Evolutionary conservation across 1,140 invertebrate genomes (phyloP).

Genomic region (Zaprionus camerounensis): DNA sequence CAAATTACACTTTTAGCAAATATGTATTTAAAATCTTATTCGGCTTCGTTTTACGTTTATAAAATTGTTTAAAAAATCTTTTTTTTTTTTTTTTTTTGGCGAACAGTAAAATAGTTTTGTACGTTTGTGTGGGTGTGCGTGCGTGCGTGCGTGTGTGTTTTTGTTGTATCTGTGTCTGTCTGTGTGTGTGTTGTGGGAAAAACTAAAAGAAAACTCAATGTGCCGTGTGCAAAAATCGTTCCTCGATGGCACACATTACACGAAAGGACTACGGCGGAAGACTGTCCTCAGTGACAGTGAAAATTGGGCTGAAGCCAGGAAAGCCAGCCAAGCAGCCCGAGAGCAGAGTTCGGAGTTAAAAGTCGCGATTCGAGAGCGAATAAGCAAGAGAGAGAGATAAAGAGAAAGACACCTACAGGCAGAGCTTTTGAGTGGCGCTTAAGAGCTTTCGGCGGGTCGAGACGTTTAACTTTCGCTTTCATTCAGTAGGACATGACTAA

Average conservation of each 20-base stretch:
- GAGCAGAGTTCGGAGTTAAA: slow-evolving; percentile 49
- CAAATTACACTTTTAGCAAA: slow-evolving; percentile 73
- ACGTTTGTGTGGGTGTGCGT: slow-evolving; percentile 36
- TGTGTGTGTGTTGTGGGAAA: slow-evolving; percentile 51
- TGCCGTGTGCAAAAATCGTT: slow-evolving; percentile 66
- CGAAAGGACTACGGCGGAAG: slow-evolving; percentile 76
- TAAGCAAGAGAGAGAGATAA: slow-evolving; percentile 1
- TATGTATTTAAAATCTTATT: slow-evolving; percentile 47
- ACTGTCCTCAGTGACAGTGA: slow-evolving; percentile 57
- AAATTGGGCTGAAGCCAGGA: slow-evolving; percentile 52
- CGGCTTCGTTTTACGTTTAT: slow-evolving; percentile 30
- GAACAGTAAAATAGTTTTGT: slow-evolving; percentile 28
- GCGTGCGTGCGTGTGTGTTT: slow-evolving; percentile 18
- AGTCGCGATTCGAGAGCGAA: slow-evolving; percentile 30
- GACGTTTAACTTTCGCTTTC: slow-evolving; percentile 61
- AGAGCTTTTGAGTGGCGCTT: slow-evolving; percentile 28
- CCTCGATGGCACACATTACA: slow-evolving; percentile 74
- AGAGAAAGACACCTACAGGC: slow-evolving; percentile 15
- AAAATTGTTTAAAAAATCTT: slow-evolving; percentile 61
- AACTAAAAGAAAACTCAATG: slow-evolving; percentile 72
- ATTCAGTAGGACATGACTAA: slow-evolving; percentile 13
- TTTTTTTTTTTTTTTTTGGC: slow-evolving; percentile 27
- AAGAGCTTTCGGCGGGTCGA: slow-evolving; percentile 31
- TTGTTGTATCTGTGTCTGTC: slow-evolving; percentile 21
- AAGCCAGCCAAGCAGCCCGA: slow-evolving; percentile 15